A percentile compares a stretch with the other conserved stretches of the same genome.
These are phyloP conservation scores for Apodemia mormo DNA, from an alignment of 2,888 invertebrate genomes.

Conservation along the genomic window DNA sequence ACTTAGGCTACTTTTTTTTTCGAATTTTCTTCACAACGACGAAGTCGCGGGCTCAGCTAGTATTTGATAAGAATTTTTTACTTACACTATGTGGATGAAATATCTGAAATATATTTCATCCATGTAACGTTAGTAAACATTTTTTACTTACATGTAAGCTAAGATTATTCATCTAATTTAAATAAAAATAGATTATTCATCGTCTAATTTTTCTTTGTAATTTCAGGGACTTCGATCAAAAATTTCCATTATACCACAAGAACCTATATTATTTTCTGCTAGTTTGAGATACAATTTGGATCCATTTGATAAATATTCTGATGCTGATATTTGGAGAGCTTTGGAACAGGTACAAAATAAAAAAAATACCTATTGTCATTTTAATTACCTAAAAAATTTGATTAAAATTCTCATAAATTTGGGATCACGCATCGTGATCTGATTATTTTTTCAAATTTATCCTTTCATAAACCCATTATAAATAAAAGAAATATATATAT, in stretches of 20 bases:
- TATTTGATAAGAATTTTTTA: too few species aligned
- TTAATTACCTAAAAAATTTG: slow-evolving; percentile 43
- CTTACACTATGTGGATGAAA: too few species aligned
- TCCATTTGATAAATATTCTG: slow-evolving; percentile 84
- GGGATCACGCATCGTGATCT: slow-evolving; percentile 51
- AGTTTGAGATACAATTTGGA: slow-evolving; percentile 86
- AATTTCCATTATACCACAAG: slow-evolving; percentile 87
- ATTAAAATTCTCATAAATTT: slow-evolving; percentile 84
- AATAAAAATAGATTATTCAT: neutral
- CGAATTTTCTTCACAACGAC: too few species aligned
- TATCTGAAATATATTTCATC: too few species aligned
- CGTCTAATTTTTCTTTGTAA: neutral
- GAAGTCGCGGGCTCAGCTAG: too few species aligned
- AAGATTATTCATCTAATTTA: neutral
- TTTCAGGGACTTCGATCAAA: slow-evolving; percentile 81
- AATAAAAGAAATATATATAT: too few species aligned
- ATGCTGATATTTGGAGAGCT: slow-evolving; percentile 84
- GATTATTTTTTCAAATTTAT: neutral
- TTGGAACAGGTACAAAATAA: slow-evolving; percentile 82
- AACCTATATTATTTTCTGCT: slow-evolving; percentile 84
- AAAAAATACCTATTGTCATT: too few species aligned
- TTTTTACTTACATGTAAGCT: too few species aligned
- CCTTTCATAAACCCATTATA: too few species aligned
- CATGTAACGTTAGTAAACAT: too few species aligned
- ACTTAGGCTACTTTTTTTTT: too few species aligned